Conservation (phyloP, 2,888 invertebrate genomes). For the Gastracanthus pulcherrimus region DNA sequence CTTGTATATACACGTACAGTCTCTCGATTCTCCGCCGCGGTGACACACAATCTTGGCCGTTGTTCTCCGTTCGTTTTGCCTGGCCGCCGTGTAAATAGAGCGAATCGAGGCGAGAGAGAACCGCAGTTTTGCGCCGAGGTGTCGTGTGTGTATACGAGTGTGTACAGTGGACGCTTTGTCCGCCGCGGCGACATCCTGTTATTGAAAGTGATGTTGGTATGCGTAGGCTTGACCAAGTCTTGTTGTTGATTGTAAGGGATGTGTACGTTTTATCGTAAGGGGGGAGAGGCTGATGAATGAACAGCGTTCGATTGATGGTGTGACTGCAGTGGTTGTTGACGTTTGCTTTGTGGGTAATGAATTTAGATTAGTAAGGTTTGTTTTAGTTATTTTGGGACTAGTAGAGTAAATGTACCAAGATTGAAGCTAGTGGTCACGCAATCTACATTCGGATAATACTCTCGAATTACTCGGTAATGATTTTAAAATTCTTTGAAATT, state of each 20-base stretch:
- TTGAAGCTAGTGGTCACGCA: too few relatives aligned
- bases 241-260: slow-evolving; percentile 19
- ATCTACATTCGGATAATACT: too few relatives aligned
- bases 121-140: not conserved
- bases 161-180: slow-evolving; percentile 18
- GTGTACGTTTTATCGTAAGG: not conserved
- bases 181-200: slow-evolving; percentile 21
- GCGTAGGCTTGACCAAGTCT: too few relatives aligned
- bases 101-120: not conserved
- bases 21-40: not conserved
- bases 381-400: too few relatives aligned
- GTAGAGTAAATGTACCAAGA: too few relatives aligned
- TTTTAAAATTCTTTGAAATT: too few relatives aligned
- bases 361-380: too few relatives aligned
- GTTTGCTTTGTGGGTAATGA: not conserved
- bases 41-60: not conserved
- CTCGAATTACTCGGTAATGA: too few relatives aligned
- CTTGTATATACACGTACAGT: too few relatives aligned
- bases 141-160: not conserved
- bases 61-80: not conserved
- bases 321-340: too few relatives aligned
- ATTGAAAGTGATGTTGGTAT: slow-evolving; percentile 7
- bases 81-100: not conserved
- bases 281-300: too few relatives aligned
- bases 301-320: not conserved